Evolutionary conservation across 2,888 invertebrate genomes (phyloP), one percentile per base, ranked within the genome.

Genomic region (Ophraella communa): DNA sequence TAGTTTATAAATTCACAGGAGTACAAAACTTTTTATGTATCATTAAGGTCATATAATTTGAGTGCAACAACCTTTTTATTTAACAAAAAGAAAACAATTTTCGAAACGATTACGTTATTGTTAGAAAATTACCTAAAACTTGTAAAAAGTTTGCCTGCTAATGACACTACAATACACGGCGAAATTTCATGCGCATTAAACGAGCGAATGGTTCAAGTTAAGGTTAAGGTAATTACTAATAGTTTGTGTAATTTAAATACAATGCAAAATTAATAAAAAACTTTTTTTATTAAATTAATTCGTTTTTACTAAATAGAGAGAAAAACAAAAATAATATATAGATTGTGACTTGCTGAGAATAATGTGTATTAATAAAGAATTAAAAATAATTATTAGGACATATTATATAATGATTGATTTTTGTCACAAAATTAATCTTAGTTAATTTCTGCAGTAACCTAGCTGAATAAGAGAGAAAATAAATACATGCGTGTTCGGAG

Each of bases 41-140:
- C 30, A 57, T 45, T 45, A 57, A 27, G 44, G 55, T 55, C 55
- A 55, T 18, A 44, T 14, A 47, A 10, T 30, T 30, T 30, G 0
- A 30, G 30, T 47, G 47, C 42, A 57, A 57, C 47, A 23, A 14
- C 42, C 10, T 30, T 10, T 21, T 30, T 30, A 45, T 30, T n/a
- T n/a, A n/a, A n/a, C n/a, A n/a, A n/a, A n/a, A n/a, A n/a, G 47
- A 27, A 47, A 57, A 45, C 47, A 47, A 44, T 33, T 30, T 44
- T 57, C 18, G 45, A 47, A 57, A 55, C 42, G 42, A 55, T 54
- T 54, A 44, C 42, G 3, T 23, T 30, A 20, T 42, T 24, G 24
- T 42, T 20, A 47, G 20, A 23, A 47, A 47, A 57, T 57, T 20
- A 47, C 18, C 20, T 27, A 17, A 56, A 56, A 30, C 11, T 10